phyloP scores from a whole-genome alignment of 2,113 vertebrate species.

The Holacanthus passer region DNA sequence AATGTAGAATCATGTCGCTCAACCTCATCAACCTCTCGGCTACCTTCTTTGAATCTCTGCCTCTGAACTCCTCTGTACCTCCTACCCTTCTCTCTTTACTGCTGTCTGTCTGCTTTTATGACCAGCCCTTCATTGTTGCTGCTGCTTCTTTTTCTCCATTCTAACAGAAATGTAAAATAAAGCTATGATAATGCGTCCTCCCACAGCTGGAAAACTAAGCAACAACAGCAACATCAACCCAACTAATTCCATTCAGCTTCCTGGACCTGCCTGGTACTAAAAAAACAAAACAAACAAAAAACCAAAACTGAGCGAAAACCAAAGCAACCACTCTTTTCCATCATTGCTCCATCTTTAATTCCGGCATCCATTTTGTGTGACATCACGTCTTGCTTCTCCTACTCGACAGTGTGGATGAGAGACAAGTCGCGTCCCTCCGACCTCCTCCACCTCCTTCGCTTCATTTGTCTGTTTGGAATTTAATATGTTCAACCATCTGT shows the following conservation, averaged over 20 bases:
- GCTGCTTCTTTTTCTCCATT: slow-evolving; percentile 86
- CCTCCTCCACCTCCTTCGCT: slow-evolving; percentile 83
- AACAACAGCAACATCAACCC: slow-evolving; percentile 79
- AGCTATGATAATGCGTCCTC: slow-evolving; percentile 79
- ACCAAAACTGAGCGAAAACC: slow-evolving; percentile 45
- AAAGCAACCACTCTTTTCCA: slow-evolving; percentile 80
- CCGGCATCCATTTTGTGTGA: slow-evolving; percentile 81
- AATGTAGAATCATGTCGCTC: slow-evolving; percentile 53
- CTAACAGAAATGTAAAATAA: slow-evolving; percentile 88
- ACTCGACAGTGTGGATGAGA: slow-evolving; percentile 92
- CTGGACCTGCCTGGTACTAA: slow-evolving; percentile 90
- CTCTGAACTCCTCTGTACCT: neutral
- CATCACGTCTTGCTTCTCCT: slow-evolving; percentile 85
- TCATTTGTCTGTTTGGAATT: slow-evolving; percentile 69
- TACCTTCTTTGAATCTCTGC: slow-evolving; percentile 20
- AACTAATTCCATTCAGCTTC: slow-evolving; percentile 93
- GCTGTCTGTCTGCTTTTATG: slow-evolving; percentile 50
- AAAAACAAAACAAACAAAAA: slow-evolving; percentile 67
- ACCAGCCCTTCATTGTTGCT: slow-evolving; percentile 86
- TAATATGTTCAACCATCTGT: slow-evolving; percentile 52
- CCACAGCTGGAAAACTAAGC: slow-evolving; percentile 91
- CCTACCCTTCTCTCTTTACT: slow-evolving; percentile 15
- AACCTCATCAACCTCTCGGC: slow-evolving; percentile 27
- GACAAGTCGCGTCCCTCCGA: slow-evolving; percentile 75
- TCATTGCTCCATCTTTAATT: slow-evolving; percentile 60